A percentile compares a stretch with the other conserved stretches of the same genome.
These are phyloP conservation scores for Lasaia peninsularis DNA, from an alignment of 1,140 invertebrate genomes.

Conservation along the genomic window DNA sequence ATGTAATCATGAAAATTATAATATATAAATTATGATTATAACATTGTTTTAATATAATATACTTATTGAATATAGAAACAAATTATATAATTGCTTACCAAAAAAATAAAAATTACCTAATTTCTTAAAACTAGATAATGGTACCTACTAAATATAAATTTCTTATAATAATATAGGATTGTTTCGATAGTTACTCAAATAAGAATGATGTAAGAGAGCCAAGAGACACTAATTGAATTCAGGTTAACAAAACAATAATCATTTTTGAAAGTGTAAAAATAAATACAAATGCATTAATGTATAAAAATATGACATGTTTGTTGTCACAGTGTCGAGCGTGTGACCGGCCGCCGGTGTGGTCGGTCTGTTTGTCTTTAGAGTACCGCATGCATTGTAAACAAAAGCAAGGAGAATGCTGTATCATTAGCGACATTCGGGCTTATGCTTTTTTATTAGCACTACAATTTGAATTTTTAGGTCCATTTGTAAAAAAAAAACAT, in stretches of 20 bases:
- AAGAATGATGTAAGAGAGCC: no score
- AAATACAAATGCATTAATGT: conserved; percentile 13
- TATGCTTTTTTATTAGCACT: conserved; percentile 33
- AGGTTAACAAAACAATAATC: neutral
- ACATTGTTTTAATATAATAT: no score
- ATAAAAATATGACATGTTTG: conserved; percentile 23
- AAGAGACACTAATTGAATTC: no score
- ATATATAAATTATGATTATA: no score
- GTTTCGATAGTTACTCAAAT: no score
- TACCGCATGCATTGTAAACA: conserved; percentile 56
- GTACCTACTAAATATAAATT: no score
- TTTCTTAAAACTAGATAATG: no score
- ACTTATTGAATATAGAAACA: no score
- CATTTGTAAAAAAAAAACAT: no score
- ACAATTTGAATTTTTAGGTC: conserved; percentile 14
- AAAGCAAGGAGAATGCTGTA: conserved; percentile 41
- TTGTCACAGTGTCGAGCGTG: conserved; percentile 41
- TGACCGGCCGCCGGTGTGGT: conserved; percentile 34
- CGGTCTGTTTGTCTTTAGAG: conserved; percentile 46
- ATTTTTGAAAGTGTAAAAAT: conserved; percentile 1
- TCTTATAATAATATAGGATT: no score
- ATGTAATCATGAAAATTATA: neutral
- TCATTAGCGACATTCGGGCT: conserved; percentile 40
- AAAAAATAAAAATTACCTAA: no score
- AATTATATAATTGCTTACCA: no score